Percentiles rank a stretch among this genome's conserved stretches.
Evolutionary conservation across 2,113 vertebrate genomes (phyloP).

Genomic region (Balaeniceps rex): DNA sequence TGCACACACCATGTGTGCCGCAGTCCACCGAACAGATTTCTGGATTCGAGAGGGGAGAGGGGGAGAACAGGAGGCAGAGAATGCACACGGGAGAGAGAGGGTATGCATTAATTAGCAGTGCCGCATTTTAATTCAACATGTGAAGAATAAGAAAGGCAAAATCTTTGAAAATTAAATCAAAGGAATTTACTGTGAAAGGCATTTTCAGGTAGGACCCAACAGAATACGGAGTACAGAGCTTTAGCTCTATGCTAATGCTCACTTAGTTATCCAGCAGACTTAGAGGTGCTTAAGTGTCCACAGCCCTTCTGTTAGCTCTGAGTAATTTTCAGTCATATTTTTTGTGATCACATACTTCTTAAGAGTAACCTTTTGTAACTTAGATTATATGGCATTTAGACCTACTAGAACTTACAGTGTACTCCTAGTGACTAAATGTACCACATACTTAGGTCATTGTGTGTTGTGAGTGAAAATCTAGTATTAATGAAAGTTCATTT

Average conservation of each 20-base stretch:
- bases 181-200: not conserved
- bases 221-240: not conserved
- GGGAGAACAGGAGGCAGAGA: not conserved
- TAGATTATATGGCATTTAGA: not conserved
- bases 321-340: not conserved
- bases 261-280: not conserved
- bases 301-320: not conserved
- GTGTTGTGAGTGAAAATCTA: not conserved
- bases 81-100: not conserved
- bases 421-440: not conserved
- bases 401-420: not conserved
- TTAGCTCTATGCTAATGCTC: not conserved
- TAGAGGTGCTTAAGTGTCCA: not conserved
- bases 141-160: not conserved
- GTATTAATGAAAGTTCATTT: not conserved
- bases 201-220: not conserved
- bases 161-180: not conserved
- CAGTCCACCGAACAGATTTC: conserved; percentile 92
- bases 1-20: conserved; percentile 88
- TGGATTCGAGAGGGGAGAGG: not conserved
- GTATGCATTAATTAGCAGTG: fast-evolving
- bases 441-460: not conserved
- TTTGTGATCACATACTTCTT: not conserved
- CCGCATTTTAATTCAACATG: not conserved
- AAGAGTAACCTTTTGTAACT: not conserved